Base-by-base conservation (phyloP, 2,888 invertebrate genomes). In the Agrotis exclamationis region DNA sequence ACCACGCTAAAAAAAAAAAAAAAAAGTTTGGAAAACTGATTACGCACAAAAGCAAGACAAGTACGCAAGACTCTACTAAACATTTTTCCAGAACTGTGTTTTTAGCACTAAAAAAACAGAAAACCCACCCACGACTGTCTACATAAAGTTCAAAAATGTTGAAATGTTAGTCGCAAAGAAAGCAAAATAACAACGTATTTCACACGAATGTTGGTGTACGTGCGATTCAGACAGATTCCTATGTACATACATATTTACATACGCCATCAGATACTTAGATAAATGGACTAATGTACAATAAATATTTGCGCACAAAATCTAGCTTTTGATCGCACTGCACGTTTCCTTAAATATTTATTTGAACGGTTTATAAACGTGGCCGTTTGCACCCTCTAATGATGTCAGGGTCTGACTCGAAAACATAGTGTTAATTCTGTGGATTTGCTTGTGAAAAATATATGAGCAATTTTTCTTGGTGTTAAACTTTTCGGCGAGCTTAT, bases 281-380 rank as follows among this genome's bases (percentile, higher is more conserved):
- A 79, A 62, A 82, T 74, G 63, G 7, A 70, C 62, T 74, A 66
- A 72, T 72, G 48, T 60, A 63, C 16, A 45, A 56, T 44, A 62
- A 64, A 80, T 80, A 74, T 82, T 81, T 76, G 67, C 48, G 73
- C 58, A 62, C 63, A 48, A 79, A 71, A 20, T 72, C 24, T 67
- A 65, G 48, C 57, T 66, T 76, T 59, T 20, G 67, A 76, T 72
- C 70, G 47, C 47, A 48, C 47, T 67, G 39, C 63, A 58, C 47
- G 53, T 39, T 56, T 47, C 16, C n/a, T 60, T 70, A 79, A 74
- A 79, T 79, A 68, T 76, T 81, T 76, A 71, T 70, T 45, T 47
- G 53, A 28, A 50, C 13, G 16, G 14, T n/a, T 18, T n/a, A 39
- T 50, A 57, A 51, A 51, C 50, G 44, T 53, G 14, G 51, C 11